Base-by-base conservation (phyloP, 2,888 invertebrate species). In the Leptogaster cylindrica region DNA sequence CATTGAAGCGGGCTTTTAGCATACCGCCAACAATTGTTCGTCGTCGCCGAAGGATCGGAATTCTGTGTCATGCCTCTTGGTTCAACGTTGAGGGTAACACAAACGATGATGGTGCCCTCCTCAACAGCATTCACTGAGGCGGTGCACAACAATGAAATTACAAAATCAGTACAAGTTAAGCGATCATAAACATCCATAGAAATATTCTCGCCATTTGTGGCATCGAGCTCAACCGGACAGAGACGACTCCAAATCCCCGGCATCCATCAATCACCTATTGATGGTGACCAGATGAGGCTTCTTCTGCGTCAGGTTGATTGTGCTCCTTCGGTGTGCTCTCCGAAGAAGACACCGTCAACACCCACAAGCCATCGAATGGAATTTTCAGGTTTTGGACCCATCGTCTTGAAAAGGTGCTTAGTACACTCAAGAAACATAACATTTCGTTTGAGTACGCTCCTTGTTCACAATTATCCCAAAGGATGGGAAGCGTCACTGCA, bases 211-310 rank as follows among this genome's bases (percentile, higher is more conserved):
- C 36, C 44, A 44, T 27, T 61, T 27, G 44, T 44, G 61, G 44
- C 27, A 36, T 28, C 61, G 41, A 44, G 28, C 27, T 44, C 27
- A 61, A 52, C 6, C 23, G 61, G 28, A 61, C 39, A 39, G 58
- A 25, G 16, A 44, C 36, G 44, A 50, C 51, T 68, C 55, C 58
- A 41, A 58, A 31, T 65, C 36, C 48, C 55, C 44, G 44, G 65
- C 51, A 66, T 68, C 65, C 68, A 68, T 68, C 68, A 68, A 68
- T 68, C 68, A 68, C 55, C 68, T 61, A 68, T 68, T 68, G 68
- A 68, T 51, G 68, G 51, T 44, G 61, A 27, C 44, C 61, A 61
- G 61, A 44, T 61, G 61, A 44, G 16, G 51, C 18, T 44, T 41
- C 31, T 31, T 31, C 12, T 41, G 27, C 44, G 41, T 44, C 41